Evolutionary conservation across 2,797 vertebrate species (phyloP).

Genomic region (Taeniopygia guttata): DNA sequence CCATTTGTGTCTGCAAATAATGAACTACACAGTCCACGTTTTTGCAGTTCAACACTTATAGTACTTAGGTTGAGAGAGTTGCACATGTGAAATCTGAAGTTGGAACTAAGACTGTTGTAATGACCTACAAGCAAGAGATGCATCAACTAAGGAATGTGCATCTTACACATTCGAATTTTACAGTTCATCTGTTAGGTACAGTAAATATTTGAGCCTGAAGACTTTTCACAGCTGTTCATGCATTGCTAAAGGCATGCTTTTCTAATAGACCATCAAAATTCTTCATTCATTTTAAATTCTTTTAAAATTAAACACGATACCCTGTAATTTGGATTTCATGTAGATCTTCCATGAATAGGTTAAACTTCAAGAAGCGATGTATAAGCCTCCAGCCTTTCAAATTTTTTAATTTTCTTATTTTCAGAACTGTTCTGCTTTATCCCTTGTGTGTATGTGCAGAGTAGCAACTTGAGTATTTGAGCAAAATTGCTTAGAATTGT

Average conservation of each 20-base stretch:
- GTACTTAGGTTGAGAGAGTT: not conserved
- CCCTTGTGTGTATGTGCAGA: not conserved
- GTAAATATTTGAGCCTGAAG: not conserved
- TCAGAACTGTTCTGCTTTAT: not conserved
- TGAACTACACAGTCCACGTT: not conserved
- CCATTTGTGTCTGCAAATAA: not conserved
- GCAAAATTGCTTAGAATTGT: not conserved
- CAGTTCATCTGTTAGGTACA: not conserved
- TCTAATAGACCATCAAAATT: not conserved
- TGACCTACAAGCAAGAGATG: not conserved
- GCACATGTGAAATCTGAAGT: not conserved
- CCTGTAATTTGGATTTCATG: not conserved
- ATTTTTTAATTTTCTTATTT: not conserved
- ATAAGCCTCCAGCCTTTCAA: not conserved
- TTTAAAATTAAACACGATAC: not conserved
- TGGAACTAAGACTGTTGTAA: not conserved
- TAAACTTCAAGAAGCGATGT: not conserved
- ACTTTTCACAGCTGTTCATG: not conserved
- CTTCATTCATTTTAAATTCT: not conserved
- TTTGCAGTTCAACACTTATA: not conserved
- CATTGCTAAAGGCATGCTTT: not conserved
- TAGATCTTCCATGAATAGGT: not conserved
- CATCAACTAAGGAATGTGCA: not conserved
- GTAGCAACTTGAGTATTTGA: not conserved
- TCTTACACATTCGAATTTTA: not conserved